Percentiles rank a stretch among this genome's conserved stretches.
These are phyloP conservation scores for Linyphia triangularis DNA, from an alignment of 2,888 invertebrate genomes.

Conservation along the genomic window DNA sequence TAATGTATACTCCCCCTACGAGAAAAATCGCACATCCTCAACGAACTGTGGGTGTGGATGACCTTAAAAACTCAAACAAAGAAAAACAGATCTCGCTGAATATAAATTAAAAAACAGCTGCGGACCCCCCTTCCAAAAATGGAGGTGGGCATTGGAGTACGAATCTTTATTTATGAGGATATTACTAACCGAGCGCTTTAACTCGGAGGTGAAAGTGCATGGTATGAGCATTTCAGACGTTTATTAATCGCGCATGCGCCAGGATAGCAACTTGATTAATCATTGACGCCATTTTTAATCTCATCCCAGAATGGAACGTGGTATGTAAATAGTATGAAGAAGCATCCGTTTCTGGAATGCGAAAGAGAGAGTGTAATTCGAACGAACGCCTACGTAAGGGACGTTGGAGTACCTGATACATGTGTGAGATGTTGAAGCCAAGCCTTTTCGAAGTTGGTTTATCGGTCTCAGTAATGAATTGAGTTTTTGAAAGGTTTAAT, in stretches of 20 bases:
- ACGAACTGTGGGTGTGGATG: constrained; percentile 48
- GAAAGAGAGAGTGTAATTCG: constrained; percentile 30
- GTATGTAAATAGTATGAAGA: constrained; percentile 60
- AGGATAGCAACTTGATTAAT: constrained; percentile 61
- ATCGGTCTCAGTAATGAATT: too few species aligned
- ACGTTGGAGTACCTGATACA: too few species aligned
- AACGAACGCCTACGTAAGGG: constrained; percentile 42
- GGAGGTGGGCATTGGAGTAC: neutral
- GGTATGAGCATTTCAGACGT: constrained; percentile 3
- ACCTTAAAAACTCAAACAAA: neutral
- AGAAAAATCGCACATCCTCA: neutral
- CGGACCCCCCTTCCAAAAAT: neutral
- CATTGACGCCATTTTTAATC: constrained; percentile 19
- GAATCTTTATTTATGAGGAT: constrained; percentile 71
- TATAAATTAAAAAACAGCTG: constrained; percentile 13
- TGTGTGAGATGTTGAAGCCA: neutral
- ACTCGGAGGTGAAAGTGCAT: constrained; percentile 64
- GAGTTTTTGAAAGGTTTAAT: too few species aligned
- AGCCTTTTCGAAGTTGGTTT: neutral
- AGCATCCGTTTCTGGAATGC: constrained; percentile 29
- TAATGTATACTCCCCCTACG: neutral
- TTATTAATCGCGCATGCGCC: constrained; percentile 58
- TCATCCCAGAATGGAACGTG: constrained; percentile 19
- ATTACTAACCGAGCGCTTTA: constrained; percentile 57
- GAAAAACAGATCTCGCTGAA: neutral